Evolutionary conservation across 2,888 invertebrate genomes (phyloP).

Genomic region (Acleris sparsana): DNA sequence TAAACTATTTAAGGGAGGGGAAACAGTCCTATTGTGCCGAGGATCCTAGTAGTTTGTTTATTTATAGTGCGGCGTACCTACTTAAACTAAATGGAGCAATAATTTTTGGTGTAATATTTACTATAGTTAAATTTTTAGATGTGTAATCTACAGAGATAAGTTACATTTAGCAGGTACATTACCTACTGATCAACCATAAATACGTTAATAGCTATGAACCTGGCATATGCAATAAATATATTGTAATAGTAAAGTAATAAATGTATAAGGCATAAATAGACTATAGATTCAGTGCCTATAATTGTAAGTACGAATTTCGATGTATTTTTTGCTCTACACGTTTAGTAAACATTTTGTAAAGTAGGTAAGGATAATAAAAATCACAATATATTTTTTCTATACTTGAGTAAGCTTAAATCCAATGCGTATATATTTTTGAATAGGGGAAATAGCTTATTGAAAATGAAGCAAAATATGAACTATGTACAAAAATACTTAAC

Average conservation of each 20-base stretch:
- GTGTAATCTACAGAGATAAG: too few relatives aligned
- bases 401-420: conserved; percentile 11
- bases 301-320: conserved; percentile 19
- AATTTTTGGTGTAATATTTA: too few relatives aligned
- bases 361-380: conserved; percentile 2
- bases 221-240: too few relatives aligned
- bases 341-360: conserved; percentile 10
- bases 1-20: too few relatives aligned
- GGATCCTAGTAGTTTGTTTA: too few relatives aligned
- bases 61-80: too few relatives aligned
- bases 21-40: too few relatives aligned
- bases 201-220: too few relatives aligned
- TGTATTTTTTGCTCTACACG: conserved; percentile 16
- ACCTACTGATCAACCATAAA: too few relatives aligned
- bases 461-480: not conserved
- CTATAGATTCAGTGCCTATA: conserved; percentile 30
- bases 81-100: not conserved
- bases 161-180: too few relatives aligned
- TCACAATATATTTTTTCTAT: conserved; percentile 13
- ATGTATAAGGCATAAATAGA: conserved; percentile 2
- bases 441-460: conserved; percentile 1
- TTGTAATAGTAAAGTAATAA: not conserved
- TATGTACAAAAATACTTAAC: too few relatives aligned
- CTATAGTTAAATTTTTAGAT: too few relatives aligned
- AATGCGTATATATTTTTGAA: conserved; percentile 11